Percentiles rank a stretch among this genome's conserved stretches.
phyloP scores from a whole-genome alignment of 1,140 invertebrate species.

The Drosophila mauritiana region DNA sequence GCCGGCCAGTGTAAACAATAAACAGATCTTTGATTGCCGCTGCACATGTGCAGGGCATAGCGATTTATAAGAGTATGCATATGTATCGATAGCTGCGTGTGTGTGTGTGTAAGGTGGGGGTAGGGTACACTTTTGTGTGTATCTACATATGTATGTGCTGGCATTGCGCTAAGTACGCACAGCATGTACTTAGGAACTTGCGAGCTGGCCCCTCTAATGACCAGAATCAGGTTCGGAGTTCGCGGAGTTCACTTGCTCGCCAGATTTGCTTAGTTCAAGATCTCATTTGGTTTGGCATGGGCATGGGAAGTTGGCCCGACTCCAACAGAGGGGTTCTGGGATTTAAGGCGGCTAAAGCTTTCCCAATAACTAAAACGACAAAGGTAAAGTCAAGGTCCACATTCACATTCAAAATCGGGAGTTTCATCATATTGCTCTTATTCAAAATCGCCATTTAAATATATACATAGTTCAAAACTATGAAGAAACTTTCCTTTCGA shows the following conservation, averaged over 20 bases:
- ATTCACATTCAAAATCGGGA: background rate
- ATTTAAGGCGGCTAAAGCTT: background rate
- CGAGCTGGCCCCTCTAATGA: background rate
- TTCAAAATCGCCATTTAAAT: no score
- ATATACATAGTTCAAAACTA: background rate
- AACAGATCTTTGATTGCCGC: constrained; percentile 66
- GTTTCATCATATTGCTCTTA: no score
- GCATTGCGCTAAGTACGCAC: constrained; percentile 8
- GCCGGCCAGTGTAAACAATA: constrained; percentile 67
- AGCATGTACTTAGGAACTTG: constrained; percentile 9
- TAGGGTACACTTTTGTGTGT: constrained; percentile 9
- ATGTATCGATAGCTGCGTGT: no score
- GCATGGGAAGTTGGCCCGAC: background rate
- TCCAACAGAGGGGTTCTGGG: background rate
- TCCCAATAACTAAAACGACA: background rate
- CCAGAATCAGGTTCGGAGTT: background rate
- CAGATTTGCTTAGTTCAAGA: background rate
- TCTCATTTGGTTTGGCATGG: background rate
- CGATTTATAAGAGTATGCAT: background rate
- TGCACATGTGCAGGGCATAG: constrained; percentile 37
- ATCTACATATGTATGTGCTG: constrained; percentile 1
- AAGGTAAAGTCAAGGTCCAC: background rate
- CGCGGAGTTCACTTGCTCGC: constrained; percentile 1
- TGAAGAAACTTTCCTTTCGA: background rate
- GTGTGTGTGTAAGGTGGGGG: no score